Conservation (phyloP, 2,113 vertebrate species). For the Hyperopisus bebe region DNA sequence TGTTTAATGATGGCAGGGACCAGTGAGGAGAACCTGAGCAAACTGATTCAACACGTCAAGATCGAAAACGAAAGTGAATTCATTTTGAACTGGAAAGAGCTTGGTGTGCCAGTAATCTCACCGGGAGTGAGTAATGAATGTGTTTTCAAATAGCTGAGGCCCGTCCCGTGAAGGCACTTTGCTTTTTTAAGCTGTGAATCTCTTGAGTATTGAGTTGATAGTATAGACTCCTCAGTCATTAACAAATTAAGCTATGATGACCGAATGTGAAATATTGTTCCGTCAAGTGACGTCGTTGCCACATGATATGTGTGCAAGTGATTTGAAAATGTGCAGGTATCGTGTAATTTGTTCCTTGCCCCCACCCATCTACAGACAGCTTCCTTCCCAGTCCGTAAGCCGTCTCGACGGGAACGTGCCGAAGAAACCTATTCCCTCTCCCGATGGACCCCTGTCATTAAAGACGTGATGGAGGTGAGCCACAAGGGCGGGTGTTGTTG, state of each 20-base stretch:
- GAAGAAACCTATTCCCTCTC: slow-evolving; percentile 87
- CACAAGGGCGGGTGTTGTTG: not conserved
- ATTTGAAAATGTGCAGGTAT: not conserved
- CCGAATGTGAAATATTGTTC: not conserved
- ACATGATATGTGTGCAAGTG: not conserved
- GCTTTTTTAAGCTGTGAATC: not conserved
- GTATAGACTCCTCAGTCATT: not conserved
- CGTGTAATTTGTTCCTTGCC: not conserved
- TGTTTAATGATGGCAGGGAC: slow-evolving; percentile 66
- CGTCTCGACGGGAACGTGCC: slow-evolving; percentile 72
- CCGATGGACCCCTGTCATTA: slow-evolving; percentile 88
- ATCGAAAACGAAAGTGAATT: slow-evolving; percentile 82
- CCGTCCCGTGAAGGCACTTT: not conserved
- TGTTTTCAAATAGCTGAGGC: not conserved
- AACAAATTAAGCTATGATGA: not conserved
- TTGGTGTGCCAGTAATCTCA: slow-evolving; percentile 80
- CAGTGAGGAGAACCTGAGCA: slow-evolving; percentile 89
- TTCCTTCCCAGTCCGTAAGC: slow-evolving; percentile 58
- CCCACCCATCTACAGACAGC: slow-evolving; percentile 34
- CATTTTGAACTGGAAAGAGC: slow-evolving; percentile 88
- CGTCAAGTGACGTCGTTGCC: not conserved
- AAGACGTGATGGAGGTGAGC: slow-evolving; percentile 89
- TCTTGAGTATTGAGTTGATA: not conserved
- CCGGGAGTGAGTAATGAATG: slow-evolving; percentile 41
- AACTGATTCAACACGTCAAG: slow-evolving; percentile 90